Conservation (phyloP, 2,113 vertebrate genomes). For the Platanista minor region DNA sequence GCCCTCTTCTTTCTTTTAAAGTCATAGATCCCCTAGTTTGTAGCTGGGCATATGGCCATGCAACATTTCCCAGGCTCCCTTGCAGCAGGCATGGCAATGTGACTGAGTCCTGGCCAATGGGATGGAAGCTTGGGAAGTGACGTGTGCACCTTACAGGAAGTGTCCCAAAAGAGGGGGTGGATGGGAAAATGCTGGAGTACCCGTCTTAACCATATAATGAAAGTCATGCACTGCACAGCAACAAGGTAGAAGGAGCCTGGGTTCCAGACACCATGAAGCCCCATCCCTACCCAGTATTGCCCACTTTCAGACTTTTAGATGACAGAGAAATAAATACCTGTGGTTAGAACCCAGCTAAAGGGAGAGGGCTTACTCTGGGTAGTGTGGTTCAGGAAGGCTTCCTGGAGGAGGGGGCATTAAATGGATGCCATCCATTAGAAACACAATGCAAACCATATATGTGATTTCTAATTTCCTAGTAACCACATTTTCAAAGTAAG, state of each 20-base stretch:
- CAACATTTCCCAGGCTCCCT: neutral
- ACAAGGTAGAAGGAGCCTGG: neutral
- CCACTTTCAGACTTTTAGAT: neutral
- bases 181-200: neutral
- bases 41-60: neutral
- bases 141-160: neutral
- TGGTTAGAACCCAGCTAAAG: neutral
- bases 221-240: neutral
- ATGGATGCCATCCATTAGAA: neutral
- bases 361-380: neutral
- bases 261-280: neutral
- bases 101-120: neutral
- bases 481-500: neutral
- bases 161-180: neutral
- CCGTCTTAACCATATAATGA: neutral
- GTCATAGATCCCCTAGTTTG: neutral
- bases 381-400: neutral
- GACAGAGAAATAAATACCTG: neutral
- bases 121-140: neutral
- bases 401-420: neutral
- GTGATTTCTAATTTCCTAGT: neutral
- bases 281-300: neutral
- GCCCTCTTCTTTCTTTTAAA: neutral
- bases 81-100: neutral
- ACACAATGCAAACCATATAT: neutral